Base-by-base conservation (phyloP, 2,797 vertebrate species). In the Sternarchorhynchus goeldii region DNA sequence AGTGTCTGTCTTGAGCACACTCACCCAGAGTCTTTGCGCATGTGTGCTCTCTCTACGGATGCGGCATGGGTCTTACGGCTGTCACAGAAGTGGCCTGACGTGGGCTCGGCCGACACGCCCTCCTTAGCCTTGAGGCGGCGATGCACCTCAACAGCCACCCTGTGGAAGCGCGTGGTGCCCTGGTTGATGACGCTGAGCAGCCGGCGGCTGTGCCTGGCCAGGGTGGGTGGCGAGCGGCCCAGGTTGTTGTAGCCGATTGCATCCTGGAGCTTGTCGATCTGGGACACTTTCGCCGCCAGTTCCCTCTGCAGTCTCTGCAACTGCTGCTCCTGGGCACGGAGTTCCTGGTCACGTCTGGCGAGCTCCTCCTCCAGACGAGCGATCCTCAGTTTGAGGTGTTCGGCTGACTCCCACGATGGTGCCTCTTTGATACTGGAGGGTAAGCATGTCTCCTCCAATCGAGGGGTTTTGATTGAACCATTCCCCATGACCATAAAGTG, bases 101-200 rank as follows among this genome's bases (percentile, higher is more conserved):
- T 93, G 66, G 94, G 94, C 58, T 94, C 94, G 0, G 94, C 94
- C 4, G 94, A 94, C 70, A 94, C 94, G 0, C 93, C 94, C 75
- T 94, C 93, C 73, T 94, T 94, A 29, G 94, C 94, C 64, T 88
- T 92, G 18, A 94, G 87, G 57, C 94, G 85, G 17, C 90, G 91
- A 68, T 93, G 94, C 57, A 93, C 91, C 83, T 94, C 93, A 41
- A 90, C 87, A 1, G 93, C 93, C 73, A 92, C 90, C 62, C 88
- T 89, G 74, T 93, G 92, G 81, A 92, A 92, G 60, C 91, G 92
- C 5, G 86, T 87, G n/a, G 92, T 89, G 20, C 89, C 91, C 88
- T 93, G 91, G 86, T 94, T 92, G 81, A 94, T 93, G 79, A 91
- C 89, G 3, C 92, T 93, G 66, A 91, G 88, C 21, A 89, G 80